phyloP scores from a whole-genome alignment of 35 echinoderm and acorn worm genomes.

The Apostichopus parvimensis region DNA sequence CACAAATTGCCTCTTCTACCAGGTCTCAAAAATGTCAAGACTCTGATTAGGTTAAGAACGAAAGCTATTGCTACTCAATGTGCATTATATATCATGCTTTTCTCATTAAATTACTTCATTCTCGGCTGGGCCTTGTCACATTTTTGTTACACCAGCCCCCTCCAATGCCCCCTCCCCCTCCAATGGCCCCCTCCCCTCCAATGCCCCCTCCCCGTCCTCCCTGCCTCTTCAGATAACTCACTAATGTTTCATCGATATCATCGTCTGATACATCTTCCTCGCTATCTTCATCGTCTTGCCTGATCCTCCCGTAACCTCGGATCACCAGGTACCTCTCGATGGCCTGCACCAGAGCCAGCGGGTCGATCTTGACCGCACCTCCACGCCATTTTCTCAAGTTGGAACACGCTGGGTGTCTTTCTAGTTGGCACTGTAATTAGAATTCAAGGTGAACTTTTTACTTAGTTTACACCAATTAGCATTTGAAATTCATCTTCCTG shows the following conservation, averaged over 20 bases:
- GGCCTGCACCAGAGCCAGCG: slow-evolving; percentile 94
- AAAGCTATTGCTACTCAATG: too few species aligned
- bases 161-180: too few species aligned
- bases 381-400: slow-evolving; percentile 95
- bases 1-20: too few species aligned
- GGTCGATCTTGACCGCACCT: slow-evolving; percentile 98
- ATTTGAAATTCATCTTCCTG: too few species aligned
- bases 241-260: slow-evolving; percentile 99
- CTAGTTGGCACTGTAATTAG: slow-evolving; percentile 81
- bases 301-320: slow-evolving; percentile 84
- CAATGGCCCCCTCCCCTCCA: rapidly evolving
- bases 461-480: too few species aligned
- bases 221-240: slow-evolving; percentile 27
- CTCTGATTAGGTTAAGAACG: too few species aligned
- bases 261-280: slow-evolving; percentile 99
- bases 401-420: slow-evolving; percentile 90
- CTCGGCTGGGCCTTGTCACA: too few species aligned
- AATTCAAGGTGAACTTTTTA: background rate
- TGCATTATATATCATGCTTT: too few species aligned
- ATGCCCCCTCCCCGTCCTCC: too few species aligned
- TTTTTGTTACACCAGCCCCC: too few species aligned
- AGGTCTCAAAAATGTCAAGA: too few species aligned
- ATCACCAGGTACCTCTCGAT: slow-evolving; percentile 97
- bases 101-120: too few species aligned
- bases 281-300: slow-evolving; percentile 98